These are phyloP conservation scores for Esox niger DNA, from an alignment of 2,113 vertebrate species.

Conservation along the genomic window DNA sequence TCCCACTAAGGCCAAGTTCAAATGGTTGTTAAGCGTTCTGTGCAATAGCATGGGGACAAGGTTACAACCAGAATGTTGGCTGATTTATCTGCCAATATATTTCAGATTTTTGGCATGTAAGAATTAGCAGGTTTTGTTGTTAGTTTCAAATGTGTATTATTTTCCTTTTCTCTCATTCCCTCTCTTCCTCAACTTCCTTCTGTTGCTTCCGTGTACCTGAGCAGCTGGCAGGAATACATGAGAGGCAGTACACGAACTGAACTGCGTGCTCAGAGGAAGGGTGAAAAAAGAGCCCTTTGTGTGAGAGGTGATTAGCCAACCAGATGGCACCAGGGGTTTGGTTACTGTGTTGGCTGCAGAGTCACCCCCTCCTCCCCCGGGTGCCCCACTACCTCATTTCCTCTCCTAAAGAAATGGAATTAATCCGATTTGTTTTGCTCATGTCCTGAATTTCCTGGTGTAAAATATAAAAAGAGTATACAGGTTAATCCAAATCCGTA, in stretches of 20 bases:
- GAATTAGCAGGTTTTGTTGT: no score
- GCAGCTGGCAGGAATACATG: conserved; percentile 37
- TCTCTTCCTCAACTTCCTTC: conserved; percentile 14
- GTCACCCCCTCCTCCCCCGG: conserved; percentile 36
- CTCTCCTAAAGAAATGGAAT: conserved; percentile 59
- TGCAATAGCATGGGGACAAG: no score
- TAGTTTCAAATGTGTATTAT: no score
- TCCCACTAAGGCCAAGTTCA: no score
- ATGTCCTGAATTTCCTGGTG: conserved; percentile 47
- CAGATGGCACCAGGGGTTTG: conserved; percentile 47
- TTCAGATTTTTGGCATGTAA: no score
- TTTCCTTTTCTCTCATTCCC: conserved; percentile 18
- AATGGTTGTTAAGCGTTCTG: no score
- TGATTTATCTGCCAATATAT: no score
- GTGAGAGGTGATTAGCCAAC: conserved; percentile 43
- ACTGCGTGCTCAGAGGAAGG: conserved; percentile 18
- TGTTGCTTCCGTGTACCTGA: not conserved
- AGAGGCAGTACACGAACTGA: conserved; percentile 50
- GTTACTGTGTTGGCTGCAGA: conserved; percentile 57
- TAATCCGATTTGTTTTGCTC: conserved; percentile 56
- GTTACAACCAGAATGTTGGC: no score
- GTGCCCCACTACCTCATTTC: conserved; percentile 64
- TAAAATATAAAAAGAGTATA: conserved; percentile 49
- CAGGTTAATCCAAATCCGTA: conserved; percentile 16
- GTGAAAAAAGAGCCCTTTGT: conserved; percentile 55